Percentiles rank a stretch among this genome's conserved stretches.
Evolutionary conservation across 2,888 invertebrate genomes (phyloP).

Genomic region (Strigamia maritima): DNA sequence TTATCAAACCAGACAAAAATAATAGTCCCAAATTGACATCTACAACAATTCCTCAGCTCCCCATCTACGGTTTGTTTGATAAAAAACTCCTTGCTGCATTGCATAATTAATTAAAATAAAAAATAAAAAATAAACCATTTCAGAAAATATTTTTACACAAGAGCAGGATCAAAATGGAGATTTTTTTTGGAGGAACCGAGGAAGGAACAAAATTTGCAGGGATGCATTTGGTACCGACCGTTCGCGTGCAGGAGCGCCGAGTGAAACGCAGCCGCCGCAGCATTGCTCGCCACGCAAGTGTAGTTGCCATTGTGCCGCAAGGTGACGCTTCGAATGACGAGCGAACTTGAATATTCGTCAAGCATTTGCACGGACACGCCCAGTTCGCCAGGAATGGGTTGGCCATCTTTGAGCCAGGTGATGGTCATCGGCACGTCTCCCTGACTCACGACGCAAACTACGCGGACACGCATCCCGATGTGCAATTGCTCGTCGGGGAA

Average conservation of each 20-base stretch:
- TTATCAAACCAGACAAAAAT: neutral
- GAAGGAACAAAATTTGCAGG: neutral
- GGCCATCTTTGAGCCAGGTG: slow-evolving; percentile 51
- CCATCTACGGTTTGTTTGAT: neutral
- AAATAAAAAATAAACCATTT: neutral
- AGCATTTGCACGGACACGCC: slow-evolving; percentile 46
- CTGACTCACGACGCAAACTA: slow-evolving; percentile 40
- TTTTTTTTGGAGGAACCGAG: neutral
- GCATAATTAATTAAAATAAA: neutral
- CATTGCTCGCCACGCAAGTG: slow-evolving; percentile 48
- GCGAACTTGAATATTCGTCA: slow-evolving; percentile 49
- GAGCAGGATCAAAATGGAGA: neutral
- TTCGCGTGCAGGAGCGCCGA: slow-evolving; percentile 38
- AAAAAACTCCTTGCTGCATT: neutral
- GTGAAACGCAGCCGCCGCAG: slow-evolving; percentile 37
- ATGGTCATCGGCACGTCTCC: slow-evolving; percentile 51
- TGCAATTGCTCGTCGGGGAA: slow-evolving; percentile 46
- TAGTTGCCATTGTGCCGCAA: slow-evolving; percentile 51
- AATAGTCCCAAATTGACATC: neutral
- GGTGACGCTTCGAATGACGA: slow-evolving; percentile 50
- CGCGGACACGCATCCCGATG: slow-evolving; percentile 46
- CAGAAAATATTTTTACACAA: neutral
- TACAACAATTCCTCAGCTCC: neutral
- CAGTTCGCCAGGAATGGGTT: slow-evolving; percentile 46
- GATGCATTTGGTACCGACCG: slow-evolving; percentile 36